These are phyloP conservation scores for Oreortyx pictus DNA, from an alignment of 2,797 vertebrate genomes.

Conservation along the genomic window DNA sequence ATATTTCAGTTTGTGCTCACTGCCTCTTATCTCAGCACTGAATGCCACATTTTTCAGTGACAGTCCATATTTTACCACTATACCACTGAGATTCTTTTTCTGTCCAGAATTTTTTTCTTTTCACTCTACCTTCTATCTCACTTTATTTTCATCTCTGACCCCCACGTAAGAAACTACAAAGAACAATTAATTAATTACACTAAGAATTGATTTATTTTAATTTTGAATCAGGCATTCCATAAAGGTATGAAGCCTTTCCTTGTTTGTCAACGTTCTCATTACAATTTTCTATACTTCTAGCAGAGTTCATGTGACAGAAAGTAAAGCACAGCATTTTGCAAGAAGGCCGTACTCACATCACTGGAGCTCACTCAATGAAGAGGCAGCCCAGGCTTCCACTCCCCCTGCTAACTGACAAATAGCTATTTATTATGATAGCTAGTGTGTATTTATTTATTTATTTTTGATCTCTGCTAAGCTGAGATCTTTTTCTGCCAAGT, in stretches of 20 bases:
- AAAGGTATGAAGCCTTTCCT: background rate
- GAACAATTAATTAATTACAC: background rate
- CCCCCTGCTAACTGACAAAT: conserved; percentile 2
- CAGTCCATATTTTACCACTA: too few relatives aligned
- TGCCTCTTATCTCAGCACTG: too few relatives aligned
- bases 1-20: too few relatives aligned
- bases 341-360: background rate
- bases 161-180: background rate
- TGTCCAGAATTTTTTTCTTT: background rate
- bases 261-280: background rate
- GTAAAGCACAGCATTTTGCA: background rate
- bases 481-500: conserved; percentile 60
- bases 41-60: too few relatives aligned
- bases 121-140: background rate
- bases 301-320: background rate
- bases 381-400: background rate
- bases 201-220: background rate
- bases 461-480: conserved; percentile 23
- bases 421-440: background rate
- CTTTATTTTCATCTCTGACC: background rate
- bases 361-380: background rate
- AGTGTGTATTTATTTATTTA: background rate
- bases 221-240: background rate
- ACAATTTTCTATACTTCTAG: background rate
- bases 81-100: too few relatives aligned